Conservation (phyloP, 2,113 vertebrate genomes). For the Chaetodon trifascialis region DNA sequence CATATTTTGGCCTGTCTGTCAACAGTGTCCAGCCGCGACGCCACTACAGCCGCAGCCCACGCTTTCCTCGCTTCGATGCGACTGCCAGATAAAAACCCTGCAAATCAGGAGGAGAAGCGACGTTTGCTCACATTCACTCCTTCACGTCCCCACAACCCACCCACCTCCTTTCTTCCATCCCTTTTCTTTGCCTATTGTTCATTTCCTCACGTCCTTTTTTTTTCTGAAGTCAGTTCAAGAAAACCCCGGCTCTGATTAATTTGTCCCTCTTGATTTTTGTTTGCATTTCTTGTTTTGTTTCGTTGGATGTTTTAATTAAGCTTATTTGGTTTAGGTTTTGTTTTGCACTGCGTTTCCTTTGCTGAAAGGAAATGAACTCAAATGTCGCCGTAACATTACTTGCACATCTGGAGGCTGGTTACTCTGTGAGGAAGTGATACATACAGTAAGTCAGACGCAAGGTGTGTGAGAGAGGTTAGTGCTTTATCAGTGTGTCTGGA, state of each 20-base stretch:
- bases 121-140: constrained; percentile 61
- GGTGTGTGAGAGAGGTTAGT: neutral
- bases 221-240: constrained; percentile 73
- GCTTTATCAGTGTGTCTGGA: neutral
- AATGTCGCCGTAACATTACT: constrained; percentile 64
- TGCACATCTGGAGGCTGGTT: constrained; percentile 56
- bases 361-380: constrained; percentile 68
- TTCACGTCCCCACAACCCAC: constrained; percentile 57
- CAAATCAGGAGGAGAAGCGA: constrained; percentile 73
- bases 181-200: constrained; percentile 78
- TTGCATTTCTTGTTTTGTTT: constrained; percentile 80
- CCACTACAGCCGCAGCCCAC: constrained; percentile 70
- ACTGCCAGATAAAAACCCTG: constrained; percentile 72
- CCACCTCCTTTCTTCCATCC: constrained; percentile 73
- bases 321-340: constrained; percentile 77
- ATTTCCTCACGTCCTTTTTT: constrained; percentile 80
- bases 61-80: constrained; percentile 79
- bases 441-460: constrained; percentile 20
- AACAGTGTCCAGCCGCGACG: constrained; percentile 66
- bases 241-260: constrained; percentile 78
- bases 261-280: constrained; percentile 83
- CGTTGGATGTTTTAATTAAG: constrained; percentile 81
- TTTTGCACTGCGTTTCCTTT: constrained; percentile 80
- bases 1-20: constrained; percentile 84
- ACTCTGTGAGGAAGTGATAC: constrained; percentile 49